Evolutionary conservation across 2,888 invertebrate genomes (phyloP).

Genomic region (Drosophila kanekoi): DNA sequence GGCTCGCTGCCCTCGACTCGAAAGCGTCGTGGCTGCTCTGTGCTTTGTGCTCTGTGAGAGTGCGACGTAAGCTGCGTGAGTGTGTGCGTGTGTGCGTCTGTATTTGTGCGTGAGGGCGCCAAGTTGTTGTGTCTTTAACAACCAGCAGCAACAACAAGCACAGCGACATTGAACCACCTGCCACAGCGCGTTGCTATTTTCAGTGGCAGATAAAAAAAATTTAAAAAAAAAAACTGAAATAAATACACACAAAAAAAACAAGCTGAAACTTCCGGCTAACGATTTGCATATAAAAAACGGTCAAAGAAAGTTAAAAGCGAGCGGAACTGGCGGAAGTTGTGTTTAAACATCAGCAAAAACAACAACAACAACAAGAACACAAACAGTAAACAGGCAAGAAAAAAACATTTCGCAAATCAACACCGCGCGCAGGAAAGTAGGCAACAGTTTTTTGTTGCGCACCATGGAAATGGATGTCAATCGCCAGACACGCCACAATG

Average conservation of each 20-base stretch:
- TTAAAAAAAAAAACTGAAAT: constrained; percentile 15
- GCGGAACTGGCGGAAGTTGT: constrained; percentile 41
- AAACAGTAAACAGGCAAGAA: constrained; percentile 32
- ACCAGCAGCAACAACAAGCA: constrained; percentile 38
- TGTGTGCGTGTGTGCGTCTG: constrained; percentile 9
- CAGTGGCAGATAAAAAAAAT: constrained; percentile 26
- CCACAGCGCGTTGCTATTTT: constrained; percentile 43
- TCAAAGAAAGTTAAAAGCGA: constrained; percentile 24
- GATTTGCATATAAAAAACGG: constrained; percentile 51
- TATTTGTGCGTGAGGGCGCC: constrained; percentile 62
- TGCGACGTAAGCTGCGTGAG: constrained; percentile 22
- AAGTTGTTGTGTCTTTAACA: constrained; percentile 67
- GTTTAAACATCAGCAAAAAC: constrained; percentile 39
- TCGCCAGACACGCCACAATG: constrained; percentile 79
- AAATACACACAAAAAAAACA: constrained; percentile 27
- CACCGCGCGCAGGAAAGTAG: constrained; percentile 58
- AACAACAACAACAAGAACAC: constrained; percentile 20
- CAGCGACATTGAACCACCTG: constrained; percentile 51
- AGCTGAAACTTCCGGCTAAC: constrained; percentile 50
- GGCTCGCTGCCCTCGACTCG: constrained; percentile 64
- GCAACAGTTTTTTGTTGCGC: constrained; percentile 63
- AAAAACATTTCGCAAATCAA: constrained; percentile 38
- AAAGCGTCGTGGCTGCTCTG: constrained; percentile 56
- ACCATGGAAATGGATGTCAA: constrained; percentile 85
- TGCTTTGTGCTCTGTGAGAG: constrained; percentile 20